A percentile compares a stretch with the other conserved stretches of the same genome.
Conservation (phyloP, 1,140 invertebrate species). For the Atta cephalotes region DNA sequence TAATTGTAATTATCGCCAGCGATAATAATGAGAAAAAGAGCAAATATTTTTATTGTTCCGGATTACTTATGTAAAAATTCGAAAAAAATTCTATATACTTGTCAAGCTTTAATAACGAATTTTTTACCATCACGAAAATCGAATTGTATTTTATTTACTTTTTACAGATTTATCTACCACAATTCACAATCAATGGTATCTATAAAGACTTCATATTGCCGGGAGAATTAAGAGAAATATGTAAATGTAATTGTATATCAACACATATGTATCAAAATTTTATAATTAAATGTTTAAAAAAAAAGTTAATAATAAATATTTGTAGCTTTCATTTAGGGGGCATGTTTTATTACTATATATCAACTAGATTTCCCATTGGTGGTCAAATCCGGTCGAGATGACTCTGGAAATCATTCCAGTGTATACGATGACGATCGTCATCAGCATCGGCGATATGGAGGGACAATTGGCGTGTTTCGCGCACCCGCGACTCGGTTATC, state of each 20-base stretch:
- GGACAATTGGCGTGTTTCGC: not conserved
- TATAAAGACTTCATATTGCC: too few species aligned
- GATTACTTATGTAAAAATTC: too few species aligned
- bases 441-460: conserved; percentile 5
- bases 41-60: too few species aligned
- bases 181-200: too few species aligned
- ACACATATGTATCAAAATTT: not conserved
- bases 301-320: not conserved
- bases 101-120: too few species aligned
- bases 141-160: too few species aligned
- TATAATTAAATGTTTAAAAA: not conserved
- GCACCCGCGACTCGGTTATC: conserved; percentile 59
- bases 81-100: too few species aligned
- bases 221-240: not conserved
- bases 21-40: too few species aligned
- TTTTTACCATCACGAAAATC: too few species aligned
- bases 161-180: too few species aligned
- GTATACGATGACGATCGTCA: conserved; percentile 38
- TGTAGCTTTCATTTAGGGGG: not conserved
- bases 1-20: too few species aligned
- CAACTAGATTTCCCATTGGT: not conserved
- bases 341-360: not conserved
- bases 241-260: not conserved
- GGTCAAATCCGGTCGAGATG: not conserved
- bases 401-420: conserved; percentile 2